Evolutionary conservation across 2,113 vertebrate species (phyloP), one percentile per base, ranked within the genome.

Genomic region (Chloropsis cyanopogon): DNA sequence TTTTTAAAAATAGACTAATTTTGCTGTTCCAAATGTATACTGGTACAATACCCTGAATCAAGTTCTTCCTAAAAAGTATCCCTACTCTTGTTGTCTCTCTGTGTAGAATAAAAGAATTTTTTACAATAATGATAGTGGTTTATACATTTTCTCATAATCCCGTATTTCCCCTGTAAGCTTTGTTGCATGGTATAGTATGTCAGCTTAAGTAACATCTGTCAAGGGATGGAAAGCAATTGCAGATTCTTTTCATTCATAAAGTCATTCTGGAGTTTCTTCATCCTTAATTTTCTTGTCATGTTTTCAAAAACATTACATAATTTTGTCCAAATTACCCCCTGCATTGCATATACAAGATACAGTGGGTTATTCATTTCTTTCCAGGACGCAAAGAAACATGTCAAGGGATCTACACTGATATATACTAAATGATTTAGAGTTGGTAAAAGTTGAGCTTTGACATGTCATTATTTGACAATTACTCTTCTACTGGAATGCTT

Each of bases 261-360:
- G 84, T 88, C 72, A 86, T 88, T 84, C 86, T 86, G 69, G 65
- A 92, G 50, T 93, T 96, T 88, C 75, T 96, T 90, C 33, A 79
- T 86, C 86, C 72, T 96, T 93, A 91, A 95, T 96, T 97, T 95
- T 95, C 97, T 94, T 97, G 95, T 95, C 96, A 97, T 86, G 66
- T 72, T 92, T 96, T 97, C 95, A 97, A 90, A 96, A 92, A 94
- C 85, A 96, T 96, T 94, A 85, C 53, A 95, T 92, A 56, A 82
- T 91, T 94, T 97, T 92, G 95, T 93, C 97, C 89, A 93, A 93
- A 95, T 64, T 76, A 92, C 57, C 90, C 68, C 88, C 86, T 91
- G 57, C 84, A 92, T 94, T 90, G 90, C 80, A 88, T 88, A 94
- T 81, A 91, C 82, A 85, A 90, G 49, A 83, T 92, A 95, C 57